Conservation (phyloP, 1,140 invertebrate genomes). For the Drosophila nigromelanica region DNA sequence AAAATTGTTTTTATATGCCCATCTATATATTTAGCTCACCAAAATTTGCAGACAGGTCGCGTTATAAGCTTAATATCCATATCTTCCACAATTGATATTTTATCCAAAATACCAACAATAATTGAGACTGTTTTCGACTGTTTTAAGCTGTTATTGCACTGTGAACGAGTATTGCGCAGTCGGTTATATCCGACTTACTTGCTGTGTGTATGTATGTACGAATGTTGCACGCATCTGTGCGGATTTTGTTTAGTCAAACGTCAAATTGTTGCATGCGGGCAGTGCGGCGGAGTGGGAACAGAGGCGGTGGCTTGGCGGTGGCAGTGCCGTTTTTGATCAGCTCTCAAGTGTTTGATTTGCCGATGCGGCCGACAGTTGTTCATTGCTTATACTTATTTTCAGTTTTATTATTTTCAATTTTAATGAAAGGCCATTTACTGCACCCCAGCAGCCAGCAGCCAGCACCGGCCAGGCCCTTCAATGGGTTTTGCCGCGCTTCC, state of each 20-base stretch:
- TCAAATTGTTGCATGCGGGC: slow-evolving; percentile 79
- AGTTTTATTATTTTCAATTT: slow-evolving; percentile 80
- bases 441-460: slow-evolving; percentile 39
- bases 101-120: too few species aligned
- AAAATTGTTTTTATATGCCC: too few species aligned
- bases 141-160: too few species aligned
- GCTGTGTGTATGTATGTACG: too few species aligned
- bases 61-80: too few species aligned
- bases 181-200: too few species aligned
- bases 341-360: slow-evolving; percentile 79
- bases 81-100: too few species aligned
- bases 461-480: slow-evolving; percentile 36
- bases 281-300: not conserved
- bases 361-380: slow-evolving; percentile 56
- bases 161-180: too few species aligned
- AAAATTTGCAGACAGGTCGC: too few species aligned
- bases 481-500: slow-evolving; percentile 62
- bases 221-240: slow-evolving; percentile 70
- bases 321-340: slow-evolving; percentile 65
- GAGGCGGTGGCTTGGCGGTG: not conserved
- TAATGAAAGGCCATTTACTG: slow-evolving; percentile 76
- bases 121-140: too few species aligned
- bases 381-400: slow-evolving; percentile 62
- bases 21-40: too few species aligned
- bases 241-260: slow-evolving; percentile 61